Conservation (phyloP, 2,113 vertebrate genomes). For the Stictonetta naevosa region DNA sequence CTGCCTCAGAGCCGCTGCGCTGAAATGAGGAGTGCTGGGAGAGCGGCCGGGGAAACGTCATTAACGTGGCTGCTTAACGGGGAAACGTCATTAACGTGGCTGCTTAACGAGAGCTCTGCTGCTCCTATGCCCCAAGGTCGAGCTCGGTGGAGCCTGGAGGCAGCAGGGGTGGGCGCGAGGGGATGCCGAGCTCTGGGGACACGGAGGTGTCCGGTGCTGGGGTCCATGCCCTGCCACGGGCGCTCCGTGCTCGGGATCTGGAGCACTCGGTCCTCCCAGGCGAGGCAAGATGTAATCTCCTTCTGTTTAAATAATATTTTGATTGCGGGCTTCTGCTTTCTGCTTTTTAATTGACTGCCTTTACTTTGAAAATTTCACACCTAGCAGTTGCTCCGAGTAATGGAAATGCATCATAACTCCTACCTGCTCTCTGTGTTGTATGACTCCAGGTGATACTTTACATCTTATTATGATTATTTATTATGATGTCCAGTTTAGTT, state of each 20-base stretch:
- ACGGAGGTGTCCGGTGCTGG: neutral
- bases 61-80: neutral
- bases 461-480: conserved; percentile 58
- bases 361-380: neutral
- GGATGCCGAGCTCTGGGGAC: neutral
- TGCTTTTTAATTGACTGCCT: neutral
- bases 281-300: accelerated
- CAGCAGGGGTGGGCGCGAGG: accelerated
- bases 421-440: neutral
- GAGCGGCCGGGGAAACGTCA: neutral
- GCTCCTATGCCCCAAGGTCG: neutral
- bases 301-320: neutral
- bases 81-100: neutral
- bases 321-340: neutral
- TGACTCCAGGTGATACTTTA: conserved; percentile 24
- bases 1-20: neutral
- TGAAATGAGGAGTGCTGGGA: accelerated
- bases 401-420: neutral
- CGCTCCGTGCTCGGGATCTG: neutral
- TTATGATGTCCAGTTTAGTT: neutral
- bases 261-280: accelerated
- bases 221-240: neutral
- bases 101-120: neutral
- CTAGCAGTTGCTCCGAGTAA: neutral
- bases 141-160: neutral